These are phyloP conservation scores for Tetheella fluctuosa DNA, from an alignment of 2,888 invertebrate genomes.

Conservation along the genomic window DNA sequence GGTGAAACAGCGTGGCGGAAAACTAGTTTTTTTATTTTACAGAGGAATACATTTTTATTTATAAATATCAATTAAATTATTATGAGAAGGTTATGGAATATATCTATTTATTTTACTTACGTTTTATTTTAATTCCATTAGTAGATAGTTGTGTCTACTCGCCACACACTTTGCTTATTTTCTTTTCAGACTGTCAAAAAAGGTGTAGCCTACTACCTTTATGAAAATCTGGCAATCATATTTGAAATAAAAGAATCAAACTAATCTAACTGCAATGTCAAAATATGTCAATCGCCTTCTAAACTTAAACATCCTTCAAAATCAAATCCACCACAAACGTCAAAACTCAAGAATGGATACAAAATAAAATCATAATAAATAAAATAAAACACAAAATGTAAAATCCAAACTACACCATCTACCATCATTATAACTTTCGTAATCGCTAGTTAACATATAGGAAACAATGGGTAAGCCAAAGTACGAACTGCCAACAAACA, in stretches of 20 bases:
- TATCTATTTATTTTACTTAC: background rate
- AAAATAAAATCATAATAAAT: slow-evolving; percentile 31
- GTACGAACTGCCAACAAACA: slow-evolving; percentile 55
- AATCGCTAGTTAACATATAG: slow-evolving; percentile 45
- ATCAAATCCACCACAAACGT: slow-evolving; percentile 19
- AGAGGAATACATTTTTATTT: no score
- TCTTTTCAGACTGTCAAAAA: background rate
- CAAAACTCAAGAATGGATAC: slow-evolving; percentile 32
- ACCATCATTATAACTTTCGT: slow-evolving; percentile 43
- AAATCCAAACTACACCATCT: slow-evolving; percentile 20
- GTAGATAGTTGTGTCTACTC: no score
- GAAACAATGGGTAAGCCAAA: slow-evolving; percentile 57
- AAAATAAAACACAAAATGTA: slow-evolving; percentile 36
- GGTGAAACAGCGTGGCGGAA: no score
- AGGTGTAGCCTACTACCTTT: background rate
- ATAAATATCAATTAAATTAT: no score
- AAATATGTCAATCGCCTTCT: slow-evolving; percentile 7
- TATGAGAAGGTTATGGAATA: no score
- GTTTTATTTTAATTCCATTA: background rate
- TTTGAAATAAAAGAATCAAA: background rate
- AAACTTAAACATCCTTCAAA: slow-evolving; percentile 25
- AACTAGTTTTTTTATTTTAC: no score
- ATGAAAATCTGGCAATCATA: background rate
- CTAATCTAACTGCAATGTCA: background rate
- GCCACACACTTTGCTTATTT: background rate